These are phyloP conservation scores for Solenodon paradoxus DNA, from an alignment of 2,113 vertebrate genomes.

Conservation along the genomic window DNA sequence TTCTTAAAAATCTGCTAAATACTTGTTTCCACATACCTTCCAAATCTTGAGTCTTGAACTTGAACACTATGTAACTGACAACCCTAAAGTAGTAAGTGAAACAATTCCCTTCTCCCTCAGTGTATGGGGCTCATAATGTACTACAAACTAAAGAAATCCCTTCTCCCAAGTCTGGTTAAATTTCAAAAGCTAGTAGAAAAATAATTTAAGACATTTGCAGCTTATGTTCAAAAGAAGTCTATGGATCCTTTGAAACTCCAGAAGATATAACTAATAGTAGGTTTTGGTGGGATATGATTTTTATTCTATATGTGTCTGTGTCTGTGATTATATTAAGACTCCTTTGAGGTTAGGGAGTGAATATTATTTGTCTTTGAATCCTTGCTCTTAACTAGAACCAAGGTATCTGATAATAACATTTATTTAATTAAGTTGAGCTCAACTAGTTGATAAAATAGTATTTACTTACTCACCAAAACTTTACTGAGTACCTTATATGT, in stretches of 20 bases:
- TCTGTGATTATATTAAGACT: background rate
- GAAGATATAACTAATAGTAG: background rate
- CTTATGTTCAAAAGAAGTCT: background rate
- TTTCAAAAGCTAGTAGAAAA: background rate
- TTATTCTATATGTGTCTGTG: background rate
- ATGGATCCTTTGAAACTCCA: background rate
- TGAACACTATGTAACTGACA: background rate
- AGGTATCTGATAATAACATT: background rate
- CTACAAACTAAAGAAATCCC: background rate
- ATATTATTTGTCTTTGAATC: background rate
- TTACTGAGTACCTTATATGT: background rate
- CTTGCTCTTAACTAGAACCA: background rate
- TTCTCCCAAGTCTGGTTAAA: background rate
- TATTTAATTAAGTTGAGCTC: background rate
- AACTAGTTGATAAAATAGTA: background rate
- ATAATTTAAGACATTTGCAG: background rate
- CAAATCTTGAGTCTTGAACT: background rate
- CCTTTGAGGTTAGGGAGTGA: background rate
- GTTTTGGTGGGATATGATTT: background rate
- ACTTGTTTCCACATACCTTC: background rate
- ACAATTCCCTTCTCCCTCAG: background rate
- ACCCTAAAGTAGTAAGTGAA: background rate
- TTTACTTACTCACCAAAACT: background rate
- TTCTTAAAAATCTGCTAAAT: background rate
- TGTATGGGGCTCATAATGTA: background rate